Evolutionary conservation across 2,113 vertebrate species (phyloP), one percentile per base, ranked within the genome.

Genomic region (Crotalus helleri): DNA sequence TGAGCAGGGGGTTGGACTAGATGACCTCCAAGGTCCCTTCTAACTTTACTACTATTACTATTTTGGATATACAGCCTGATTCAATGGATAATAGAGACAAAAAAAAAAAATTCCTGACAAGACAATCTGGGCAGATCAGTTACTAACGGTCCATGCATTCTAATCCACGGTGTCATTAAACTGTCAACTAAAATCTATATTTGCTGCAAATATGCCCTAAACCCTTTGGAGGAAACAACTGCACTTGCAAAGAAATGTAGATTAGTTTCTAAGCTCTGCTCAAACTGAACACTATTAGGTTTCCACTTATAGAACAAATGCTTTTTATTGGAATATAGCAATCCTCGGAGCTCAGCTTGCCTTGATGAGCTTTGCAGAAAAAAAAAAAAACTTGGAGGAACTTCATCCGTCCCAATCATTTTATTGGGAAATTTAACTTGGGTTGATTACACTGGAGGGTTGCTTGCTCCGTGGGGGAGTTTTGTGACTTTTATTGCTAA

Each of bases 401-500:
- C 26, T 96, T 94, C 44, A 49, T 5, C 29, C 26, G 85, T 5
- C 6, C 4, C 55, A 8, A 81, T 59, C 87, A 3, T 91, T 96
- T 95, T 93, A 93, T 88, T 95, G 90, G 90, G 17, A 94, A 91
- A 69, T 94, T 94, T 94, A 93, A 86, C 81, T 93, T 81, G 53
- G 59, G 17, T 94, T 89, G 91, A 93, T 94, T 95, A 91, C 53
- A 92, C 44, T 85, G 59, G 39, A 33, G 49, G 93, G 87, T 86
- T 94, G 94, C 91, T n/a, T 57, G 44, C 91, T 23, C 55, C 86
- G 26, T 88, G 29, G 87, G 24, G 53, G 39, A 93, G 93, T 90
- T 92, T 90, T 91, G 54, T 93, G 61, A 3, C 51, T 93, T 91
- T 94, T 87, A 93, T 91, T 57, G 90, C 19, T 69, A 90, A 58